These are phyloP conservation scores for Amniataba percoides DNA, from an alignment of 2,797 vertebrate genomes.

Conservation along the genomic window DNA sequence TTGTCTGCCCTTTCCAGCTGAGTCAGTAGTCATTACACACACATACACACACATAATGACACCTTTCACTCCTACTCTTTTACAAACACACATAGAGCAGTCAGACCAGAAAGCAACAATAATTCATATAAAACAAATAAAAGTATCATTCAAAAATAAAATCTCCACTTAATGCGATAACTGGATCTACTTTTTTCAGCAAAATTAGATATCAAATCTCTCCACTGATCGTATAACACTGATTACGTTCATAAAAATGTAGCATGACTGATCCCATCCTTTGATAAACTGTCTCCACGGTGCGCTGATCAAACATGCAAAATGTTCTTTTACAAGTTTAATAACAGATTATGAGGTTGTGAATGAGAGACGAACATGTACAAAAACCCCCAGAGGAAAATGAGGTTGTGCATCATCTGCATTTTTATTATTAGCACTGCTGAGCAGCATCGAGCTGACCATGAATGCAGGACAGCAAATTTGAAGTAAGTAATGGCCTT, in stretches of 20 bases:
- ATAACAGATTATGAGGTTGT: background rate
- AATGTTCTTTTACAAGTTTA: no score
- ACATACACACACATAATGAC: background rate
- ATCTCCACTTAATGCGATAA: background rate
- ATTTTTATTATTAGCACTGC: background rate
- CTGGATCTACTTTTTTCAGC: background rate
- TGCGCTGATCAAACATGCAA: background rate
- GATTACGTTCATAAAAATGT: background rate
- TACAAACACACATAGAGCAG: background rate
- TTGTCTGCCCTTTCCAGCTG: constrained; percentile 61
- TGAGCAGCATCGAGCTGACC: background rate
- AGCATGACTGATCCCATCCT: background rate
- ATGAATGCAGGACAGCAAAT: background rate
- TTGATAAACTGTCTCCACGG: background rate
- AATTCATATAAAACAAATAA: background rate
- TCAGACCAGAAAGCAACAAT: constrained; percentile 5
- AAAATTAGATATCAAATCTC: background rate
- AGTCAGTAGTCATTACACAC: constrained; percentile 33
- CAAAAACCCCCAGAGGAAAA: background rate
- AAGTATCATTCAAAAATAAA: background rate
- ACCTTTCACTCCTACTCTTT: background rate
- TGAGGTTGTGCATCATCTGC: background rate
- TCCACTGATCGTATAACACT: background rate
- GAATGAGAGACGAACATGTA: background rate
- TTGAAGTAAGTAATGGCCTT: background rate